These are phyloP conservation scores for Iguana delicatissima DNA, from an alignment of 2,797 vertebrate species.

Conservation along the genomic window DNA sequence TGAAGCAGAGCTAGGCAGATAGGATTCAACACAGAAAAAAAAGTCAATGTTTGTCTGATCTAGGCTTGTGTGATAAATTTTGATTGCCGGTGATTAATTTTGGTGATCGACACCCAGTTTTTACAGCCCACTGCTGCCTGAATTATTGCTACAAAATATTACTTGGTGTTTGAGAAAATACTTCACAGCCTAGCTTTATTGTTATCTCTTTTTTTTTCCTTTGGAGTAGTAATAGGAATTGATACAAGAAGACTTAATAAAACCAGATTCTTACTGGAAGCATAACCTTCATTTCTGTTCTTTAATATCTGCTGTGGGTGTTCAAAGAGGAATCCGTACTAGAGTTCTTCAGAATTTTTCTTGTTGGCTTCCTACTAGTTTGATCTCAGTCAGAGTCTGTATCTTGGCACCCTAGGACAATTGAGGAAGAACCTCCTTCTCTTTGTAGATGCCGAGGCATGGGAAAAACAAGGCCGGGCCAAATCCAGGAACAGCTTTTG, in stretches of 20 bases:
- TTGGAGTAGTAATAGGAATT: neutral
- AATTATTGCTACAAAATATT: too few species aligned
- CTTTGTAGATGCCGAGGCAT: neutral
- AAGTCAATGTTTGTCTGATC: neutral
- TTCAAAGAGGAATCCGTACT: neutral
- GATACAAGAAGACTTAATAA: neutral
- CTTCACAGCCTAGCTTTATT: too few species aligned
- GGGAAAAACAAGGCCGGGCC: neutral
- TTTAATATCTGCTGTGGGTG: neutral
- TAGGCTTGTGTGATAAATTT: neutral
- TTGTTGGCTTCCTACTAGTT: neutral
- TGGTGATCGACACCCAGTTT: neutral
- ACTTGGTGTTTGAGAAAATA: neutral
- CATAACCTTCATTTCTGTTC: neutral
- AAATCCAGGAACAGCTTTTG: neutral
- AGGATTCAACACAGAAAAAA: too few species aligned
- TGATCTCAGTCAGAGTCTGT: neutral
- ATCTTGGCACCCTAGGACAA: neutral
- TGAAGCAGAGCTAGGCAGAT: too few species aligned
- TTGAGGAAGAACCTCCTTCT: neutral
- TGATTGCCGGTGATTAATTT: neutral
- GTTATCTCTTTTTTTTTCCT: neutral
- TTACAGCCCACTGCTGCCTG: too few species aligned
- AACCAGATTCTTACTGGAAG: neutral
- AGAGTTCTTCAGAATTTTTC: neutral